phyloP scores from a whole-genome alignment of 2,797 vertebrate species.

The Gymnothorax reevesii region DNA sequence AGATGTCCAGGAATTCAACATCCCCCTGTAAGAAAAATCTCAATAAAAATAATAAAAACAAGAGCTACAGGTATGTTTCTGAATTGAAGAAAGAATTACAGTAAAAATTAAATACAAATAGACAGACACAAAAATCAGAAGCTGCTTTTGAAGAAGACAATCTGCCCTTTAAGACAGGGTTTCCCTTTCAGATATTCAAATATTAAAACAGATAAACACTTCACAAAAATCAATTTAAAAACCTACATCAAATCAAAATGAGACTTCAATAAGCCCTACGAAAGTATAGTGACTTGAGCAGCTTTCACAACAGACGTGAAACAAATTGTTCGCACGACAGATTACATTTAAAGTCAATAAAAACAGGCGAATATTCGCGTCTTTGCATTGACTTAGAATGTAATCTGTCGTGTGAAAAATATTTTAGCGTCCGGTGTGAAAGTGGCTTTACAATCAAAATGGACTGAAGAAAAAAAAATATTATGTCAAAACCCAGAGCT shows the following conservation, averaged over 20 bases:
- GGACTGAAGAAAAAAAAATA: background rate
- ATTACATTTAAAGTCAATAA: no score
- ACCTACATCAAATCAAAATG: background rate
- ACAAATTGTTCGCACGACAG: no score
- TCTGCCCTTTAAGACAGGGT: background rate
- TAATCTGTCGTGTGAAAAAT: background rate
- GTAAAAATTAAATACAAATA: background rate
- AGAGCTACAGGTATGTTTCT: background rate
- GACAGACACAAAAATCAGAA: background rate
- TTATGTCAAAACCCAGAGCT: background rate
- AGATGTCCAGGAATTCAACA: background rate
- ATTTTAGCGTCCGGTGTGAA: background rate
- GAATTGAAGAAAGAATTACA: background rate
- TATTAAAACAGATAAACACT: background rate
- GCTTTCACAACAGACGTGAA: no score
- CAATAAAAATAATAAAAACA: background rate
- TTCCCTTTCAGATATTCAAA: background rate
- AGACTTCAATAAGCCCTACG: background rate
- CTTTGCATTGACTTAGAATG: no score
- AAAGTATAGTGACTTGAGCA: background rate
- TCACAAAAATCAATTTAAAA: background rate
- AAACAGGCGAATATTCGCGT: no score
- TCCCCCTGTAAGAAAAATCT: background rate
- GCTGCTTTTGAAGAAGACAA: background rate
- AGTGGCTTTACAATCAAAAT: background rate